Evolutionary conservation across 2,797 vertebrate species (phyloP), one percentile per base, ranked within the genome.

Genomic region (Moxostoma hubbsi): DNA sequence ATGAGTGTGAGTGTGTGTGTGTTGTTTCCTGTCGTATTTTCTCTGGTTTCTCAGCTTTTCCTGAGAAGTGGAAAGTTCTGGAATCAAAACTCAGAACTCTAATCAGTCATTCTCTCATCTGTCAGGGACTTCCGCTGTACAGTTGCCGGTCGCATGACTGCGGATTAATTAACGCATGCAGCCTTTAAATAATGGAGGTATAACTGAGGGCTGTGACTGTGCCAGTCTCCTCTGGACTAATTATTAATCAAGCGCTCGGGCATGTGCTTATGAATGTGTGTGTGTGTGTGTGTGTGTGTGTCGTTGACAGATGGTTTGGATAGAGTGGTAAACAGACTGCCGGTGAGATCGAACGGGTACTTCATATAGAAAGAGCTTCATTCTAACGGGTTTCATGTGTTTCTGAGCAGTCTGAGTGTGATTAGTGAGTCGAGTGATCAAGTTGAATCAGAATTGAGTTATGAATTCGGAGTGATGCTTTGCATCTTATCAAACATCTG

Each of bases 401-500:
- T 24, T 24, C 24, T 24, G 24, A 24, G 24, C 24, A 1, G 24
- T 24, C 2, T 24, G 24, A 24, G 24, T 24, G 24, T 24, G 24
- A 24, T 24, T 24, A 2, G 24, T 24, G 24, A 24, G 24, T 24
- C 24, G 24, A 24, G 24, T 24, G 24, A 24, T 2, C 24, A 24
- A 24, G 24, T 24, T 24, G 24, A 24, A 24, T 24, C 24, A 24
- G 24, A 80, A 70, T 81, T 57, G 36, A 47, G 7, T 36, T 11
- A 9, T 43, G 12, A 12, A 82, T 50, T 82, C 64, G 53, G 77
- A 64, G 43, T 82, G 0, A 8, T 36, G 73, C 83, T 84, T 74
- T 61, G 49, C n/a, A 16, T 54, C 46, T 24, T 63, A 81, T 83
- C 16, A 75, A 89, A 89, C 88, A 91, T 88, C 89, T 89, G 89